These are phyloP conservation scores for Cryptocephalus moraei DNA, from an alignment of 2,888 invertebrate genomes.

Conservation along the genomic window DNA sequence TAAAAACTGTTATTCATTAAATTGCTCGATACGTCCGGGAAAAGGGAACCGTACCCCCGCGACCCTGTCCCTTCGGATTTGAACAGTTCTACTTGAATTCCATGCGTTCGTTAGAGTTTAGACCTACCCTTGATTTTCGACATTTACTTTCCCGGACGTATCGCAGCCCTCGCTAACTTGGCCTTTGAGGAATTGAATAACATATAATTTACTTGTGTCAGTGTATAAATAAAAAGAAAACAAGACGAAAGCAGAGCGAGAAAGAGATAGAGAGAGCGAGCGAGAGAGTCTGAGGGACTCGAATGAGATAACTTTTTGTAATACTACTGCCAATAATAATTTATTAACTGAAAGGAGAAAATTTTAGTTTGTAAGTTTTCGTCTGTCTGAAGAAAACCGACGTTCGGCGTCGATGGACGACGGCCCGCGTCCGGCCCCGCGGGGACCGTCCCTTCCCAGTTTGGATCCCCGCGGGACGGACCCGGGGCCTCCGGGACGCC, in stretches of 20 bases:
- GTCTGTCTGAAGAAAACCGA: no score
- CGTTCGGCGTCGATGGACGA: no score
- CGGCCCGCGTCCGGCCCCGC: no score
- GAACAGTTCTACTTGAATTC: no score
- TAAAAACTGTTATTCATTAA: conserved; percentile 13
- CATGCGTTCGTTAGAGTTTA: no score
- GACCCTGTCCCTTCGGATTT: no score
- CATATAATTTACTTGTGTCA: conserved; percentile 9
- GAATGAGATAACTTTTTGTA: conserved; percentile 18
- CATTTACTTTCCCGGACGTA: not conserved
- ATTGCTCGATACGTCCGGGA: conserved; percentile 7
- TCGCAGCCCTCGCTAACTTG: conserved; percentile 7
- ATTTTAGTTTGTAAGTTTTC: no score
- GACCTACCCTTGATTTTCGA: no score
- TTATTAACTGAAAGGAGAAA: not conserved
- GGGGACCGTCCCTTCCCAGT: no score
- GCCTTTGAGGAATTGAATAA: conserved; percentile 32
- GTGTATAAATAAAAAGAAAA: conserved; percentile 5
- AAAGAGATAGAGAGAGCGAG: not conserved
- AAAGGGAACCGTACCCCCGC: not conserved
- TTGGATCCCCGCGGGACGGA: no score
- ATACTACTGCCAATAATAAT: conserved; percentile 30
- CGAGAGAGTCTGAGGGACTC: conserved; percentile 2
- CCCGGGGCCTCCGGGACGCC: no score
- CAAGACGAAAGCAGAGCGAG: not conserved